phyloP scores from a whole-genome alignment of 1,140 invertebrate species.

The Drosophila mauritiana region DNA sequence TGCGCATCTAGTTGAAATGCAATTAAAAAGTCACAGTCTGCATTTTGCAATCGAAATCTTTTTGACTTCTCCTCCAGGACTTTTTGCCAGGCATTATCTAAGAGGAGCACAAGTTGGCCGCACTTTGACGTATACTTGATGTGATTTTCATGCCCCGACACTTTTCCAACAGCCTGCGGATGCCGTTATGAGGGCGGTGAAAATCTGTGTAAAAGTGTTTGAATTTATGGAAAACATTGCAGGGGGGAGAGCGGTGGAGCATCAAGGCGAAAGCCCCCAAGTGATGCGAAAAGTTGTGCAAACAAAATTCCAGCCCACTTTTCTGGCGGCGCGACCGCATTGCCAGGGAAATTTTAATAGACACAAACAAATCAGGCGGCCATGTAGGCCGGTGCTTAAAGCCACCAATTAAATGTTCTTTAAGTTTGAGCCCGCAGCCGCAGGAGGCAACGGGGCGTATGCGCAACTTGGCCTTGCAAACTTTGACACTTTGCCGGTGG shows the following conservation, averaged over 20 bases:
- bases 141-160: slow-evolving; percentile 14
- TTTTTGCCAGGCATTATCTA: background rate
- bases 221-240: slow-evolving; percentile 40
- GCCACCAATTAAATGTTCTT: slow-evolving; percentile 69
- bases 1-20: too few relatives aligned
- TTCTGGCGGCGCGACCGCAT: slow-evolving; percentile 18
- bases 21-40: too few relatives aligned
- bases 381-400: slow-evolving; percentile 32
- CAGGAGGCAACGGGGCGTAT: slow-evolving; percentile 31
- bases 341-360: slow-evolving; percentile 49
- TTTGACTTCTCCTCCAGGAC: too few relatives aligned
- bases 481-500: slow-evolving; percentile 60
- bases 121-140: slow-evolving; percentile 4
- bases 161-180: background rate
- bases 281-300: slow-evolving; percentile 39
- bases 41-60: too few relatives aligned
- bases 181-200: slow-evolving; percentile 13
- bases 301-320: slow-evolving; percentile 34
- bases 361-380: slow-evolving; percentile 30
- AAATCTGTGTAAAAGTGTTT: slow-evolving; percentile 19
- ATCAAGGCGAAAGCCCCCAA: slow-evolving; percentile 32
- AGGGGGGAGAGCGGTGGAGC: background rate
- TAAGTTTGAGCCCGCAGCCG: slow-evolving; percentile 47
- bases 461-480: slow-evolving; percentile 51
- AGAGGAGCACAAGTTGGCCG: background rate